These are phyloP conservation scores for Steinernema scapterisci DNA, from an alignment of 2,888 invertebrate genomes.

Conservation along the genomic window DNA sequence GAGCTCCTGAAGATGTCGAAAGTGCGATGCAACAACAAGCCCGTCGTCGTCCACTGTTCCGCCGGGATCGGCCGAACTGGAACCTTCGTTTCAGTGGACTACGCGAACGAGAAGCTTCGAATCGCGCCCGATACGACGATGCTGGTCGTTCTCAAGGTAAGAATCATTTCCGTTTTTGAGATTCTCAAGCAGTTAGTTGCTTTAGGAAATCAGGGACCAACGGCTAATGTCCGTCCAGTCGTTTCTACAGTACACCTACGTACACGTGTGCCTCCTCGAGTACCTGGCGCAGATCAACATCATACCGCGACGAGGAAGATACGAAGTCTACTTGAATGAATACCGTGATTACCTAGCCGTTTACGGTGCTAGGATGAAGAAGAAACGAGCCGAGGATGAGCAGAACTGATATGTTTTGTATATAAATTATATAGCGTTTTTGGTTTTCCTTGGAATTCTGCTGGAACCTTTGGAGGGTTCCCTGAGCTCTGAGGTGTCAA, in stretches of 20 bases:
- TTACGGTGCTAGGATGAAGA: not conserved
- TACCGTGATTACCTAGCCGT: not conserved
- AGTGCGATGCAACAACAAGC: constrained; percentile 38
- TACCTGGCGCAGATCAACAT: not conserved
- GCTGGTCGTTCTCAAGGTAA: not conserved
- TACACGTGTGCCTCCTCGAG: not conserved
- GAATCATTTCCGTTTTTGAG: not conserved
- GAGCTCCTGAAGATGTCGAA: constrained; percentile 44
- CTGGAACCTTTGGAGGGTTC: too few relatives aligned
- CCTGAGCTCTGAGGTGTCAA: too few relatives aligned
- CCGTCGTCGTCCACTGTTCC: constrained; percentile 50
- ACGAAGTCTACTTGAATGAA: not conserved
- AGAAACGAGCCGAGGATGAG: not conserved
- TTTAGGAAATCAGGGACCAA: not conserved
- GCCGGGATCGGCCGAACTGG: constrained; percentile 51
- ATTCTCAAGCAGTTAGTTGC: not conserved
- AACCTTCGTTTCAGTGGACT: constrained; percentile 41
- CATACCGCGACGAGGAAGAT: not conserved
- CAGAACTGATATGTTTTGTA: too few relatives aligned
- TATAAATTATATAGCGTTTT: too few relatives aligned
- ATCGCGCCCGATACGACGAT: not conserved
- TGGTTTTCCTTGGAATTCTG: too few relatives aligned
- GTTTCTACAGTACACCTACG: not conserved
- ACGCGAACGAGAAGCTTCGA: not conserved
- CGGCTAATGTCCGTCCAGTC: not conserved